Evolutionary conservation across 2,888 invertebrate species (phyloP).

Genomic region (Heliconius charithonia): DNA sequence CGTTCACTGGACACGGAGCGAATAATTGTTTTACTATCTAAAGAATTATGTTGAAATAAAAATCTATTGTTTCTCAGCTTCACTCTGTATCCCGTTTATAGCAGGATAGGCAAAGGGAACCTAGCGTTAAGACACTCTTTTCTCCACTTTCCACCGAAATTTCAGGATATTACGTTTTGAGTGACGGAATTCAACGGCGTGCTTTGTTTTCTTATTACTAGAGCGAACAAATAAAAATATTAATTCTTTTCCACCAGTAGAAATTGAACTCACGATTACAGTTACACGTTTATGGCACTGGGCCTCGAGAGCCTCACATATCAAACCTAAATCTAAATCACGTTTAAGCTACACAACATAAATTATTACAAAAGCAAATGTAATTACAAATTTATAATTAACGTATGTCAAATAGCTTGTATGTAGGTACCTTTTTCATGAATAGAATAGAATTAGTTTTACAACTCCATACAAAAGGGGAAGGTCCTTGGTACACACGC

Average conservation of each 20-base stretch:
- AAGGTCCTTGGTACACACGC: slow-evolving; percentile 28
- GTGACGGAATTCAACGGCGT: too few relatives aligned
- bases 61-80: not conserved
- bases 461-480: slow-evolving; percentile 27
- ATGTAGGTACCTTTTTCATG: slow-evolving; percentile 4
- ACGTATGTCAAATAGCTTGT: slow-evolving; percentile 26
- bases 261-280: not conserved
- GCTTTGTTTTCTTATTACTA: too few relatives aligned
- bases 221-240: too few relatives aligned
- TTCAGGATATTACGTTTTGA: too few relatives aligned
- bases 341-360: not conserved
- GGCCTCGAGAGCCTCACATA: too few relatives aligned
- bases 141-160: not conserved
- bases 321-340: not conserved
- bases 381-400: slow-evolving; percentile 34
- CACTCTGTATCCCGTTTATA: not conserved
- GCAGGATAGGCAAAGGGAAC: not conserved
- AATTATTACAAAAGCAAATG: slow-evolving; percentile 11
- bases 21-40: slow-evolving; percentile 16
- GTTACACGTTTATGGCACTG: not conserved
- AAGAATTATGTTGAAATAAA: not conserved
- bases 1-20: slow-evolving; percentile 28
- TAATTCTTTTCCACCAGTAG: too few relatives aligned
- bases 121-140: not conserved
- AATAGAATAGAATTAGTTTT: slow-evolving; percentile 30